phyloP scores from a whole-genome alignment of 2,888 invertebrate genomes.

The Sphecodes monilicornis region DNA sequence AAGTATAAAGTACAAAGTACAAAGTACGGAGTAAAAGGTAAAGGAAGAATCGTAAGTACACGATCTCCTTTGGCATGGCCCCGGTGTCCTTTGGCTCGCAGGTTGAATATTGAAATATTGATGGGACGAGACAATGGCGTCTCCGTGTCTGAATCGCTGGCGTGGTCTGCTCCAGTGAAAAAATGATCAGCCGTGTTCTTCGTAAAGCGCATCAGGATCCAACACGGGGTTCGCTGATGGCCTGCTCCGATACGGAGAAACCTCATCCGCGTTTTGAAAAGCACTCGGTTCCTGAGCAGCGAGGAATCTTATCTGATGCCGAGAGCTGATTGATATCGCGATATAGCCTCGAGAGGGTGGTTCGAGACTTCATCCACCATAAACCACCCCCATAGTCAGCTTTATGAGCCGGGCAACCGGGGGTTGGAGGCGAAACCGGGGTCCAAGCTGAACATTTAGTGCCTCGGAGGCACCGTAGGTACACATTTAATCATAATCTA shows the following conservation, averaged over 20 bases:
- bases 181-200: constrained; percentile 49
- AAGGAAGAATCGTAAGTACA: neutral
- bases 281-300: constrained; percentile 79
- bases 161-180: neutral
- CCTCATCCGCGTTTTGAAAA: constrained; percentile 75
- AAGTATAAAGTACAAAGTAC: neutral
- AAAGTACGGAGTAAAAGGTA: neutral
- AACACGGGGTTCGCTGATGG: constrained; percentile 19
- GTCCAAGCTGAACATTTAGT: constrained; percentile 79
- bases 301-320: constrained; percentile 81
- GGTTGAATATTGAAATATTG: neutral
- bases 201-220: constrained; percentile 31
- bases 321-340: constrained; percentile 81
- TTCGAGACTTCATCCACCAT: constrained; percentile 72
- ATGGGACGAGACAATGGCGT: neutral
- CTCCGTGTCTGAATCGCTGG: neutral
- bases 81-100: neutral
- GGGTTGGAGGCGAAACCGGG: constrained; percentile 56
- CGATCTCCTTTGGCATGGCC: neutral
- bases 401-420: constrained; percentile 71
- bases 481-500: constrained; percentile 85
- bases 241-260: constrained; percentile 41
- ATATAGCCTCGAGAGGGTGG: constrained; percentile 71
- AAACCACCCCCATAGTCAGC: constrained; percentile 73
- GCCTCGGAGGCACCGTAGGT: constrained; percentile 77